These are phyloP conservation scores for Corydoras sp. DNA, from an alignment of 2,113 vertebrate species.

Conservation along the genomic window DNA sequence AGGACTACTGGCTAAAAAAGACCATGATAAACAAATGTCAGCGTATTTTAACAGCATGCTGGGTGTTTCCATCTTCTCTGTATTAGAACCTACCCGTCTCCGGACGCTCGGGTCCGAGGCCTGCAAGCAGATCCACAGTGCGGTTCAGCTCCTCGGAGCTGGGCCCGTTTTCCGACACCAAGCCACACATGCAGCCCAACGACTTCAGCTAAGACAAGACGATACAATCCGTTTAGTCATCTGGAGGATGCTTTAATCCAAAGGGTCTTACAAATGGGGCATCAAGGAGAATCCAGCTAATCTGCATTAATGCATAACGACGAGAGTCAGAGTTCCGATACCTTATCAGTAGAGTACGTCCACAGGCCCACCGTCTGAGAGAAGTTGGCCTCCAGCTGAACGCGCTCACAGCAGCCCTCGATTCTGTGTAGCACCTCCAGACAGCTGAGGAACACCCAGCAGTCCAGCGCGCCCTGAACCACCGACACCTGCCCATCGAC, in stretches of 20 bases:
- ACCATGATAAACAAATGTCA: constrained; percentile 21
- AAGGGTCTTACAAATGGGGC: no score
- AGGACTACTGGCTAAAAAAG: constrained; percentile 77
- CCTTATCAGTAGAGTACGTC: constrained; percentile 96
- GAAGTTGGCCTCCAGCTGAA: constrained; percentile 82
- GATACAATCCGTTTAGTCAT: no score
- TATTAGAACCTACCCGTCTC: constrained; percentile 76
- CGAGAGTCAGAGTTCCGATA: constrained; percentile 42
- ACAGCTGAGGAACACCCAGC: constrained; percentile 97
- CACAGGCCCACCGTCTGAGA: constrained; percentile 92
- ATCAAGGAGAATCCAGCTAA: no score
- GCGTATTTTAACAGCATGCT: no score
- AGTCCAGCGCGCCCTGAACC: constrained; percentile 87
- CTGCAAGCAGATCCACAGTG: constrained; percentile 91
- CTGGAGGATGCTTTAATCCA: no score
- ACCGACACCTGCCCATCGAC: constrained; percentile 74
- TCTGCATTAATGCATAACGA: background rate
- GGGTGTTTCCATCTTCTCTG: no score
- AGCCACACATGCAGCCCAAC: constrained; percentile 86
- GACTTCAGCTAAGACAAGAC: constrained; percentile 72
- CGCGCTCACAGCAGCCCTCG: constrained; percentile 88
- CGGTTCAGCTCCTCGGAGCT: constrained; percentile 90
- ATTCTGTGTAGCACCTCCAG: constrained; percentile 95
- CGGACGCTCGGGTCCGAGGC: constrained; percentile 85
- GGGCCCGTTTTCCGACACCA: constrained; percentile 83